Base-by-base conservation (phyloP, 1,140 invertebrate genomes). In the Heliothis subflexa region DNA sequence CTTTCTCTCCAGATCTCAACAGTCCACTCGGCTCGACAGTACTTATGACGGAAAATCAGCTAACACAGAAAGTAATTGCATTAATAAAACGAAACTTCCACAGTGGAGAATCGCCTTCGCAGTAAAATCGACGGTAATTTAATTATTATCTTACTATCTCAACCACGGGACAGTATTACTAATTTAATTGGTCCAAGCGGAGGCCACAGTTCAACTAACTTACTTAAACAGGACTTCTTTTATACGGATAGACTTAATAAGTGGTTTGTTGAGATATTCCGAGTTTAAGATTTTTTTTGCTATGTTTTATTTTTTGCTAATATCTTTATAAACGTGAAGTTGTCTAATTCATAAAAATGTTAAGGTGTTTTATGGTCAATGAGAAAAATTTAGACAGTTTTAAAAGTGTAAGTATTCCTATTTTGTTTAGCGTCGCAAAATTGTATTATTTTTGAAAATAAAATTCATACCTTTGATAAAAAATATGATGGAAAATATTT, bases 211-310 rank as follows among this genome's bases (percentile, higher is more conserved):
- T 70, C 47, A 70, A 61, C 16, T 74, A 61, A 74, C 40, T 74
- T 74, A 74, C 71, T 74, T 61, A 74, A 74, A 74, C 54, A 74
- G 61, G 55, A 50, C 71, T 74, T 74, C 18, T 74, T 59, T 70
- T 70, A 52, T 59, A 61, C 55, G 18, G 40, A 21, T 28, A 47
- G 66, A 70, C 45, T 68, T 70, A 74, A 61, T 61, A 74, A 74
- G 71, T 40, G 16, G 61, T 49, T 61, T 70, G 66, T 50, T 50
- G 40, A 28, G 45, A 49, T 47, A 61, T 61, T 49, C 47, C 12
- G 21, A 7, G 18, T 70, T 70, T 49, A 10, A 7, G 61, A 45
- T 45, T 64, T 45, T 18, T n/a, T 18, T 64, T n/a, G n/a, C 57
- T 61, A 16, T n/a, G 1, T 16, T 25, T 13, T 28, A 11, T 18